Evolutionary conservation across 2,797 vertebrate genomes (phyloP), one percentile per base, ranked within the genome.

Genomic region (Takifugu ocellatus): DNA sequence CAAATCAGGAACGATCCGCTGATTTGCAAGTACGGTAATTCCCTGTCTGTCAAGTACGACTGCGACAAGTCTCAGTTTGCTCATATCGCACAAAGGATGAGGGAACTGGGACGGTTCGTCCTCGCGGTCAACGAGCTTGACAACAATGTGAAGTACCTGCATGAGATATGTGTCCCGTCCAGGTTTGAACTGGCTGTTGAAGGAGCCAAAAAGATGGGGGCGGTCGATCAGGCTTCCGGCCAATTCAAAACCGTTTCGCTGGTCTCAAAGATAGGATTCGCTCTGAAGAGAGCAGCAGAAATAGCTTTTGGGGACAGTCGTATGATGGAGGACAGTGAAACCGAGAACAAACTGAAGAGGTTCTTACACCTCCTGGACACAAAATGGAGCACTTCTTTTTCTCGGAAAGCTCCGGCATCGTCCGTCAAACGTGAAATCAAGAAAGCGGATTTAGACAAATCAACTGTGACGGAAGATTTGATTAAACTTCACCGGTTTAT

Each of bases 51-150:
- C 0, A 88, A 88, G 58, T 87, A 88, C 56, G 68, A 81, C 26
- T 71, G 89, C 25, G 85, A 88, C 62, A 87, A 88, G 68, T 89
- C 87, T 55, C 88, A 90, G 70, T 89, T 84, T 82, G 79, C 84
- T 27, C 88, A 88, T 52, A 87, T 90, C 62, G 88, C 81, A 52
- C 87, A 88, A 56, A 89, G 88, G 54, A 88, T 90, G 88, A 83
- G 89, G 58, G 87, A 90, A 51, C 71, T 90, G 9, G 89, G 86
- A 26, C 61, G 89, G 58, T 89, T 90, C 71, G 72, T 90, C 29
- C 63, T 90, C 0, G 85, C 86, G 52, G 82, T 87, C 3, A 86
- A 78, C 53, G 82, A 88, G 57, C 70, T 90, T 25, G 89, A 90
- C 59, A 55, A 36, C 15, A 79, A 61, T 12, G 84, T 90, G 16